phyloP scores from a whole-genome alignment of 2,113 vertebrate species.

The Lipotes vexillifer region DNA sequence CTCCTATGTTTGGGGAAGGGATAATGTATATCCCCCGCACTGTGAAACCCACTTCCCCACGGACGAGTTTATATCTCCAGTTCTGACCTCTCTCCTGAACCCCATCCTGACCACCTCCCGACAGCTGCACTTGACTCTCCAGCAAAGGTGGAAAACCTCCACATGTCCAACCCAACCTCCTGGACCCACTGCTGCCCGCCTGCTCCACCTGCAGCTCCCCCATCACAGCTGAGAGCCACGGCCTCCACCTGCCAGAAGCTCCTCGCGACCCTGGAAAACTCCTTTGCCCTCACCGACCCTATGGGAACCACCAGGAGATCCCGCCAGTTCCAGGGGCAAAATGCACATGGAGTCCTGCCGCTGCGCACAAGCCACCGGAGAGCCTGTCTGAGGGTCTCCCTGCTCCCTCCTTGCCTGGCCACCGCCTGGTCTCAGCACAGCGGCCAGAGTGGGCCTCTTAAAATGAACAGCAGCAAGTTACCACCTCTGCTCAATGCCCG shows the following conservation, averaged over 20 bases:
- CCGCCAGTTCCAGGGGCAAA: accelerated
- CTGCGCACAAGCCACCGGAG: background rate
- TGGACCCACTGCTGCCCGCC: accelerated
- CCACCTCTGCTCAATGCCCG: background rate
- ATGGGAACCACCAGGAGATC: background rate
- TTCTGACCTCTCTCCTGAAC: background rate
- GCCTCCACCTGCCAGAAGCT: background rate
- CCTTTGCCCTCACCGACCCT: background rate
- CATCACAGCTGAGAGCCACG: accelerated
- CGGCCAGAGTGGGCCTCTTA: background rate
- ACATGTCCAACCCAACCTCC: background rate
- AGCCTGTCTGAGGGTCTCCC: background rate
- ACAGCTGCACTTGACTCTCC: background rate
- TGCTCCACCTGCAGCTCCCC: background rate
- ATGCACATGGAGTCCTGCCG: no score
- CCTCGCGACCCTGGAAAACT: accelerated
- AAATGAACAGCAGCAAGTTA: background rate
- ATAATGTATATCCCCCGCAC: accelerated
- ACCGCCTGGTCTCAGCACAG: background rate
- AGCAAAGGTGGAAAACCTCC: background rate
- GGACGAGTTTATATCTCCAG: background rate
- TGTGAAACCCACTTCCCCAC: background rate
- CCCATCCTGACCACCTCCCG: background rate
- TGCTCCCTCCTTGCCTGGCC: background rate
- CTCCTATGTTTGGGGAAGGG: background rate